Percentiles rank a stretch among this genome's conserved stretches.
phyloP scores from a whole-genome alignment of 2,888 invertebrate genomes.

The Helleia helle region DNA sequence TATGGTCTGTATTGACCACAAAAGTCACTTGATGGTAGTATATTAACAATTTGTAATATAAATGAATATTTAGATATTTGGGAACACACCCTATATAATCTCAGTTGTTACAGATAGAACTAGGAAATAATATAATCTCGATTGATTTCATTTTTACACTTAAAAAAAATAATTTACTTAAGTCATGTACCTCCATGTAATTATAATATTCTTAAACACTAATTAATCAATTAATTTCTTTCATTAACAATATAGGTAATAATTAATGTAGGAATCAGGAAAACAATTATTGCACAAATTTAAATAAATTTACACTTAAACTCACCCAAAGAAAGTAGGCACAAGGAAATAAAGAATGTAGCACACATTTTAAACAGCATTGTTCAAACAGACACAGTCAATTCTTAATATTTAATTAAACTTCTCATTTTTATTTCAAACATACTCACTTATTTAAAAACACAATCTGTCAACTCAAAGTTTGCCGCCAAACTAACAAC shows the following conservation, averaged over 20 bases:
- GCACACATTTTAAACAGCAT: slow-evolving; percentile 17
- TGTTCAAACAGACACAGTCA: too few relatives aligned
- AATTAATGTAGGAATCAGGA: slow-evolving; percentile 3
- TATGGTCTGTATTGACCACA: too few relatives aligned
- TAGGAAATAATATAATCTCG: too few relatives aligned
- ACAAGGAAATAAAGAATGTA: slow-evolving; percentile 19
- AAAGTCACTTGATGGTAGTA: too few relatives aligned
- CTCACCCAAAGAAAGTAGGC: slow-evolving; percentile 30
- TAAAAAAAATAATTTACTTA: too few relatives aligned
- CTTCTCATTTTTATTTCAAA: slow-evolving; percentile 10
- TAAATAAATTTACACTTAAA: slow-evolving; percentile 6
- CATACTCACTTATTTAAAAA: slow-evolving; percentile 11
- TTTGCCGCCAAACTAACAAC: slow-evolving; percentile 60
- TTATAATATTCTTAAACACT: background rate
- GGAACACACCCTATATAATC: too few relatives aligned
- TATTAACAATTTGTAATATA: too few relatives aligned
- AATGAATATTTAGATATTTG: too few relatives aligned
- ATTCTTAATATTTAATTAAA: slow-evolving; percentile 6
- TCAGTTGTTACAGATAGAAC: too few relatives aligned
- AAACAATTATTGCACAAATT: background rate
- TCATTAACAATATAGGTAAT: background rate
- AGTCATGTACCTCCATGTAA: too few relatives aligned
- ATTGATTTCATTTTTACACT: too few relatives aligned
- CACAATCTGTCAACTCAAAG: slow-evolving; percentile 31
- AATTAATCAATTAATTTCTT: background rate